A percentile compares a stretch with the other conserved stretches of the same genome.
These are phyloP conservation scores for Drosophila koepferae DNA, from an alignment of 2,888 invertebrate species.

Conservation along the genomic window DNA sequence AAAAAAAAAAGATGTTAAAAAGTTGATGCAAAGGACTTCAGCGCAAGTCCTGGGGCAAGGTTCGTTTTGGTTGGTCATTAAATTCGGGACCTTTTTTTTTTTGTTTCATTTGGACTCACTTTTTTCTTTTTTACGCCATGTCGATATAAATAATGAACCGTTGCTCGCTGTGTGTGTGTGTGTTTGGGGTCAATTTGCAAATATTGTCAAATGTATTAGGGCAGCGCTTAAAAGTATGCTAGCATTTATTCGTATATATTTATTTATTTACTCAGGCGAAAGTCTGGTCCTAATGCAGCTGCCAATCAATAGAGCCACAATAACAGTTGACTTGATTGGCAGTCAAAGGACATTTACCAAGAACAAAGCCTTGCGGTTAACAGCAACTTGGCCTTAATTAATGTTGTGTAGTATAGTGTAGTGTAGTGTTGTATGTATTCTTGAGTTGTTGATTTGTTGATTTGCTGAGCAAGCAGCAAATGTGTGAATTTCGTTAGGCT, in stretches of 20 bases:
- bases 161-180: background rate
- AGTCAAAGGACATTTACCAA: constrained; percentile 29
- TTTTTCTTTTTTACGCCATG: constrained; percentile 18
- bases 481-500: constrained; percentile 8
- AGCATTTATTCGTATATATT: constrained; percentile 5
- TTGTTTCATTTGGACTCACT: background rate
- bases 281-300: constrained; percentile 2
- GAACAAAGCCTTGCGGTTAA: constrained; percentile 9
- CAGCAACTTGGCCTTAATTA: constrained; percentile 30
- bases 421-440: background rate
- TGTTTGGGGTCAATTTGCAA: constrained; percentile 42
- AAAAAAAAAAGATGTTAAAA: constrained; percentile 47
- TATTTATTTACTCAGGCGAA: constrained; percentile 18
- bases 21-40: constrained; percentile 39
- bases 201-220: constrained; percentile 44
- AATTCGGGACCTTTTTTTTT: constrained; percentile 51
- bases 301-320: constrained; percentile 7
- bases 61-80: constrained; percentile 66
- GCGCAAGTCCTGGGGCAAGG: constrained; percentile 49
- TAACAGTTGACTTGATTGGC: constrained; percentile 31
- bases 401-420: background rate
- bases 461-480: constrained; percentile 11
- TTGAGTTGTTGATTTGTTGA: constrained; percentile 12
- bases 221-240: constrained; percentile 13
- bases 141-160: constrained; percentile 74